Evolutionary conservation across 2,888 invertebrate genomes (phyloP), one percentile per base, ranked within the genome.

Genomic region (Villa cingulata): DNA sequence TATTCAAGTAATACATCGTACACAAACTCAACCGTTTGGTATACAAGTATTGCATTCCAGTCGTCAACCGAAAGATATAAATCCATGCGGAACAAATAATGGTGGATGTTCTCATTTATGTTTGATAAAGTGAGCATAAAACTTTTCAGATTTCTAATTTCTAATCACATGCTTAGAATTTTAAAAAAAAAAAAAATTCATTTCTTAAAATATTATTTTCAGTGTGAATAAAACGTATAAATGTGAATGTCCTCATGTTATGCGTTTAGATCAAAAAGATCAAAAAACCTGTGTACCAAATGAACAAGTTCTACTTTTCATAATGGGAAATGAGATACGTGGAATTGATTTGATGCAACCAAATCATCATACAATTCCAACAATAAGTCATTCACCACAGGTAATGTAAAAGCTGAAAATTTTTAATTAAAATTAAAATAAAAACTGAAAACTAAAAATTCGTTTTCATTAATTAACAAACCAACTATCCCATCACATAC

Each of bases 1-100:
- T 64, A 81, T 88, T 3, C 73, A 77, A 50, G 79, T 86, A 16
- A 78, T 92, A 56, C 87, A 89, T 65, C 74, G 84, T 54, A 86
- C 88, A 14, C 75, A 84, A 52, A 83, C 86, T 3, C 91, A 92
- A 65, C 92, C 92, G 0, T 92, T 91, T 73, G 91, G 91, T 64
- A 78, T 94, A 53, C 85, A 89, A 67, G 80, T 90, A 38, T 70
- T 84, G 57, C 86, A 87, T 64, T 81, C 84, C 0, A 79, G 80
- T 58, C 72, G 86, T 15, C 86, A 87, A 61, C 84, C 85, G 0
- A 66, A 60, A 51, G 63, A 62, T 45, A 58, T 55, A 4, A 81
- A 80, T 71, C 85, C 86, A 2, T 88, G 88, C 66, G 79, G 72
- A 1, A 63, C 59, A 0, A 73, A 76, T 59, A 83, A 85, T 66